Conservation (phyloP, 1,140 invertebrate species). For the Drosophila ironensis region DNA sequence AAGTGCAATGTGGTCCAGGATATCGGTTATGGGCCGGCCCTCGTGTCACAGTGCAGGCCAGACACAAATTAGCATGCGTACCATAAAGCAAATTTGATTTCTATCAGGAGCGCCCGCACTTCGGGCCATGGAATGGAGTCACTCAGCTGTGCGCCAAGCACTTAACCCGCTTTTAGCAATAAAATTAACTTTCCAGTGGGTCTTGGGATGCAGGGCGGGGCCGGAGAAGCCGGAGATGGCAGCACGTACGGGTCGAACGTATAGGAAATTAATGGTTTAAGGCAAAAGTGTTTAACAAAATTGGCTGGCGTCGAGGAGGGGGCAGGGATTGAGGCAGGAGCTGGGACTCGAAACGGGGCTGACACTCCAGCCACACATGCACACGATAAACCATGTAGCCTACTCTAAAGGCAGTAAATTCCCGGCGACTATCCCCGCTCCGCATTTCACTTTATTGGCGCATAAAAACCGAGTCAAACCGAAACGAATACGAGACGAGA, state of each 20-base stretch:
- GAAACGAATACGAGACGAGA: conserved; percentile 26
- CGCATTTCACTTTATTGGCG: conserved; percentile 77
- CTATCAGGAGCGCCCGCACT: conserved; percentile 42
- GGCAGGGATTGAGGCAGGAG: background rate
- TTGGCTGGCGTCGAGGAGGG: conserved; percentile 34
- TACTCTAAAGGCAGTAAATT: conserved; percentile 70
- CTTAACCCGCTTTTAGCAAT: conserved; percentile 81
- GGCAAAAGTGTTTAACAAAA: conserved; percentile 81
- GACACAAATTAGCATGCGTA: conserved; percentile 76
- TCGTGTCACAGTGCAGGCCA: conserved; percentile 23
- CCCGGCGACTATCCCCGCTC: conserved; percentile 64
- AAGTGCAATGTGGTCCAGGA: conserved; percentile 38
- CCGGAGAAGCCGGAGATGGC: too few species aligned
- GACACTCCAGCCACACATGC: conserved; percentile 1
- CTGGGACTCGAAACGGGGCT: background rate
- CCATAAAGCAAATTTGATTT: conserved; percentile 82
- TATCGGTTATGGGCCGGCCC: background rate
- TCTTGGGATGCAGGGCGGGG: conserved; percentile 4
- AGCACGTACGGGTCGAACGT: conserved; percentile 69
- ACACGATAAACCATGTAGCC: conserved; percentile 49
- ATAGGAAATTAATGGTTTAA: conserved; percentile 82
- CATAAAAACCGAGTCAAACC: conserved; percentile 65
- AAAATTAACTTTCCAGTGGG: conserved; percentile 77
- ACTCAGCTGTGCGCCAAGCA: conserved; percentile 70
- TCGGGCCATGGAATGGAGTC: conserved; percentile 40